Evolutionary conservation across 2,888 invertebrate genomes (phyloP).

Genomic region (Mycalesis mineus): DNA sequence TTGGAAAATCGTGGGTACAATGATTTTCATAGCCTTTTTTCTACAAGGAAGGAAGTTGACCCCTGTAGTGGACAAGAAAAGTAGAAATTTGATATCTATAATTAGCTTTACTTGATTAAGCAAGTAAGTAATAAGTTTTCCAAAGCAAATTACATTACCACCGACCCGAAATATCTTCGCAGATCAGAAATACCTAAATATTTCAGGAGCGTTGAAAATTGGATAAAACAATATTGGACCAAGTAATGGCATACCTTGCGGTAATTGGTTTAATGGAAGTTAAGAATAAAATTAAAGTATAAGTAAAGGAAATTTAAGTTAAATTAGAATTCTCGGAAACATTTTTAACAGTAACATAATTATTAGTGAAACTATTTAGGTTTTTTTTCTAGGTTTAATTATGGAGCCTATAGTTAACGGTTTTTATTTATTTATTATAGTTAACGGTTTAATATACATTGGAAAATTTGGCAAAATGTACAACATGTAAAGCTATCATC

Average conservation of each 20-base stretch:
- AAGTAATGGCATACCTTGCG: constrained; percentile 1
- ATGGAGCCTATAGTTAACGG: no score
- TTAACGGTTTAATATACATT: no score
- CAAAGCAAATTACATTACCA: not conserved
- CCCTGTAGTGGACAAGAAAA: no score
- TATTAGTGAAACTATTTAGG: no score
- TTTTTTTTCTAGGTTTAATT: no score
- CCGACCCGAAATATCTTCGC: not conserved
- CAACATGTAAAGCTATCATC: no score
- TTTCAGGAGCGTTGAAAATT: not conserved
- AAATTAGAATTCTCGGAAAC: not conserved
- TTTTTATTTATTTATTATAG: no score
- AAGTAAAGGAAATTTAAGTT: not conserved
- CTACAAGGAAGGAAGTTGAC: no score
- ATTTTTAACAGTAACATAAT: no score
- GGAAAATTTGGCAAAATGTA: no score
- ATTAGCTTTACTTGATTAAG: not conserved
- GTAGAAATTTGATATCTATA: not conserved
- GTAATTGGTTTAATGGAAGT: not conserved
- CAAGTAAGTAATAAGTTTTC: not conserved
- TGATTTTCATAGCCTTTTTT: no score
- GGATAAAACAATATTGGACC: constrained; percentile 4
- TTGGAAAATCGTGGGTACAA: no score
- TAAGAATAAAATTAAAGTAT: not conserved
- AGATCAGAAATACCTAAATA: not conserved